Base-by-base conservation (phyloP, 1,140 invertebrate species). In the Apis dorsata region DNA sequence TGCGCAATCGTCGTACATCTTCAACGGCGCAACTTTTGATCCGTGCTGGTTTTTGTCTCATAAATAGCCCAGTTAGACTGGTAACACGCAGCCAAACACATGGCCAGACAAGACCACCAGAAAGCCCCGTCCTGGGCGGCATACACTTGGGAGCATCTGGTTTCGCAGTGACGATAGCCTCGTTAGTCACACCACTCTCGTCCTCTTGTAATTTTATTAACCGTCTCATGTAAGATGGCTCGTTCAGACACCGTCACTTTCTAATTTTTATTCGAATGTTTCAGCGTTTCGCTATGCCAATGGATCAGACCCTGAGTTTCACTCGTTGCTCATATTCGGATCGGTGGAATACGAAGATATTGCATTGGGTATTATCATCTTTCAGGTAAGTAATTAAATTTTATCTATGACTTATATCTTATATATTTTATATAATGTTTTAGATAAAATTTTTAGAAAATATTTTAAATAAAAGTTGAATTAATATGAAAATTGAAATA, bases 131-230 rank as follows among this genome's bases (percentile, higher is more conserved):
- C 74, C 81, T 89, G 79, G 84, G 83, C 88, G 88, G 87, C 82
- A 78, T 24, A 21, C 72, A 79, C 89, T 83, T 69, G 71, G 69
- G 53, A 79, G 85, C 86, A 87, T 90, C 89, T 90, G 90, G 84
- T 15, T 85, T 90, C 53, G 85, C 89, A 85, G 85, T 85, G 90
- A 87, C 89, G 91, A 91, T 91, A 92, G 90, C 86, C 91, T 92
- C 90, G 90, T 92, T 92, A 91, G 91, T 88, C 89, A 82, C 85
- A 85, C 84, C 85, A 78, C 87, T 86, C 83, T 84, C 77, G 74
- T 12, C 53, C 76, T 68, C 74, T 84, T 73, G 75, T 89, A 86
- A 89, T 84, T 85, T 86, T 84, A 86, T 89, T 89, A 86, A 44
- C 74, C 60, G 77, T n/a, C 62, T 44, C 21, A 9, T 74, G 60